Conservation (phyloP, 2,797 vertebrate species). For the Sylvilagus floridanus region DNA sequence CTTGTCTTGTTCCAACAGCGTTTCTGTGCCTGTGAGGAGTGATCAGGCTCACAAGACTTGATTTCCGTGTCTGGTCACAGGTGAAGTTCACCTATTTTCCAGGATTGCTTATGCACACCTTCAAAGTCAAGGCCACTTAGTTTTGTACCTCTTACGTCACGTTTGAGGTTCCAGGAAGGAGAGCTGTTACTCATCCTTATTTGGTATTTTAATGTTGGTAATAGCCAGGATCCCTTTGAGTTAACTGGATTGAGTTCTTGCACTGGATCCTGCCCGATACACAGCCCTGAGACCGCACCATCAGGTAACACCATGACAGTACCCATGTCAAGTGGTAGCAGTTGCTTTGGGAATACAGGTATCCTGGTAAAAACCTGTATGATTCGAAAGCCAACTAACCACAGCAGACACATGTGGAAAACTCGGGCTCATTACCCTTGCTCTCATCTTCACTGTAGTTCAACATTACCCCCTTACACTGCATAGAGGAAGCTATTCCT, state of each 20-base stretch:
- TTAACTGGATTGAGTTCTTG: neutral
- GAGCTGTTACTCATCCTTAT: slow-evolving; percentile 88
- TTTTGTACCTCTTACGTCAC: slow-evolving; percentile 95
- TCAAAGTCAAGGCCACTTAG: slow-evolving; percentile 97
- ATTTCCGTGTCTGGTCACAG: slow-evolving; percentile 94
- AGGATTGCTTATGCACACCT: slow-evolving; percentile 93
- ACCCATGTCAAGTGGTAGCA: neutral
- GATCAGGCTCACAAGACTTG: slow-evolving; percentile 94
- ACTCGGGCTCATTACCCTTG: neutral
- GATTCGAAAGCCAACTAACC: neutral
- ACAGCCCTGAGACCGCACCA: neutral
- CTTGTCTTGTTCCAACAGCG: slow-evolving; percentile 91
- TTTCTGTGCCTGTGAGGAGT: slow-evolving; percentile 93
- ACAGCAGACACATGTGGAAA: neutral
- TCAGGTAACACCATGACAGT: neutral
- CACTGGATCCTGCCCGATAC: neutral
- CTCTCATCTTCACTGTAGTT: neutral
- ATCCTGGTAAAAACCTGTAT: no score
- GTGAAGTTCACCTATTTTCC: slow-evolving; percentile 96
- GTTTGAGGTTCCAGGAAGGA: slow-evolving; percentile 93
- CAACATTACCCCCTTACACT: neutral
- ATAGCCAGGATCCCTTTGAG: no score
- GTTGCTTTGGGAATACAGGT: neutral
- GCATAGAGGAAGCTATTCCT: neutral
- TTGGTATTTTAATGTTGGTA: no score